Evolutionary conservation across 2,797 vertebrate species (phyloP), one percentile per base, ranked within the genome.

Genomic region (Buceros bicornis): DNA sequence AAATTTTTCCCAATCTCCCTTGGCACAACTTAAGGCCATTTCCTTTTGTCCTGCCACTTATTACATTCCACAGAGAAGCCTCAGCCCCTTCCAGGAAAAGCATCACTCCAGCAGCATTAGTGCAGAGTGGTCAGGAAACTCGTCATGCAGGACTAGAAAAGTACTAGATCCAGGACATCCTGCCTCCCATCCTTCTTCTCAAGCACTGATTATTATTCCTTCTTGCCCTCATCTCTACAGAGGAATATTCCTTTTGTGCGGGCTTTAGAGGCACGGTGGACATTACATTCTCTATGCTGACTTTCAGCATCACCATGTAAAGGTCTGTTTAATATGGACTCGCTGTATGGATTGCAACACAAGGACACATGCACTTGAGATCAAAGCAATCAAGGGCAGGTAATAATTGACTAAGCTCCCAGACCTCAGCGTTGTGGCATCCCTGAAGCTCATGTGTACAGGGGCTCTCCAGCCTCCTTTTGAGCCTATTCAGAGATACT

Each of bases 371-470:
- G 47, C 13, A 65, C 16, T 0, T 8, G 71, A 31, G 47, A 87
- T n/a, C 29, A 25, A 25, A 81, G 69, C 53, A 64, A 20, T 31
- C 66, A 87, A 89, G 58, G 66, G 50, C 6, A 74, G 87, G 8
- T 87, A 95, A 96, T 94, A 8, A 94, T 82, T 97, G 33, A 94
- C 74, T 5, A 54, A 8, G 21, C 2, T 58, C 21, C 48, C 54
- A 90, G 47, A n/a, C 14, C 20, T 65, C 89, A 61, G 51, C 24
- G 29, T 2, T 4, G 33, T 50, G 33, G 25, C 47, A 69, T 76
- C 78, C 40, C 54, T 77, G 57, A 71, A 45, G 29, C 5, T 21
- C 5, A 4, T 0, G 0, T 10, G 28, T 9, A 6, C 31, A 56
- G 56, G 2, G 3, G 6, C 10, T n/a, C 14, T 24, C 5, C 29